These are phyloP conservation scores for Harmothoe impar DNA, from an alignment of 2,888 invertebrate genomes.

Conservation along the genomic window DNA sequence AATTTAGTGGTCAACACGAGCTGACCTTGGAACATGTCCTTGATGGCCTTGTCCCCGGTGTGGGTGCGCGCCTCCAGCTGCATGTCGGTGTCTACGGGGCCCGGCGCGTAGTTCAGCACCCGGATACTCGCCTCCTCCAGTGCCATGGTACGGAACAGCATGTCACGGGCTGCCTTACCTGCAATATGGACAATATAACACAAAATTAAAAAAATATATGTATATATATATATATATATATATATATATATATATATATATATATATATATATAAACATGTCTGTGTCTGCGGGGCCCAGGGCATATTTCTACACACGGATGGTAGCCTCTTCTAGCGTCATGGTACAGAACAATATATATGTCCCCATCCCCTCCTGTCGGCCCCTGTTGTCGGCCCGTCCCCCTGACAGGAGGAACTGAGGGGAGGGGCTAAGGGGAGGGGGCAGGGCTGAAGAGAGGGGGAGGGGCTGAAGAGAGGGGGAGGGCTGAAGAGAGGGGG, in stretches of 20 bases:
- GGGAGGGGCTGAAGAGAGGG: too few species aligned
- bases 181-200: constrained; percentile 84
- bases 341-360: constrained; percentile 92
- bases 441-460: too few species aligned
- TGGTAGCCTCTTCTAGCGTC: constrained; percentile 89
- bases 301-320: constrained; percentile 92
- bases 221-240: too few species aligned
- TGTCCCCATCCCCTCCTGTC: background rate
- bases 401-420: too few species aligned
- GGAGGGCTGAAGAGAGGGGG: too few species aligned
- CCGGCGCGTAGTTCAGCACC: constrained; percentile 95
- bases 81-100: constrained; percentile 96
- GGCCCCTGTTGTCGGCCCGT: too few species aligned
- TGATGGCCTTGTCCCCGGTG: constrained; percentile 74
- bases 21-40: constrained; percentile 75
- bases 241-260: too few species aligned
- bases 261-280: constrained; percentile 86
- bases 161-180: constrained; percentile 91
- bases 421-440: too few species aligned
- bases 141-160: constrained; percentile 91
- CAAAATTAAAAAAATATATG: too few species aligned
- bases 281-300: constrained; percentile 96
- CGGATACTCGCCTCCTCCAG: constrained; percentile 88
- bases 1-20: too few species aligned
- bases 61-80: constrained; percentile 85